Base-by-base conservation (phyloP, 2,797 vertebrate species). In the Adelosebastes latens region DNA sequence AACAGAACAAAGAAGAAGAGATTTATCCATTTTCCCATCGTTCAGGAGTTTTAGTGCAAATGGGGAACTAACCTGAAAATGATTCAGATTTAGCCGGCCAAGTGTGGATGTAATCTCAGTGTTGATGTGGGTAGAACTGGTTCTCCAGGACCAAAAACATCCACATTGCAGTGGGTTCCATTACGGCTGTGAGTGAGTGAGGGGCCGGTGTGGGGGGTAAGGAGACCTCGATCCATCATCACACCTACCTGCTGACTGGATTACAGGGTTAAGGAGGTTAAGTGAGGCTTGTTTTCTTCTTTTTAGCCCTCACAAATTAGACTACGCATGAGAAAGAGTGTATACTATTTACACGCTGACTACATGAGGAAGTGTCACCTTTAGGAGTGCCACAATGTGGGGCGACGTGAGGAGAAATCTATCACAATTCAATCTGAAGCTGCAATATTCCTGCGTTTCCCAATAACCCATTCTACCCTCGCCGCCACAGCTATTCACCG, bases 171-270 rank as follows among this genome's bases (percentile, higher is more conserved):
- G 32, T 70, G 31, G 52, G 20, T 67, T 74, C 78, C 31, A 72
- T 55, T 60, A 32, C 22, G 52, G 49, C 24, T 75, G 24, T 32
- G 69, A 65, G 9, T 4, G 8, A 65, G 3, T 6, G 6, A 34
- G 66, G 59, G 72, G 77, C 56, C 31, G 32, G 52, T 46, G 29
- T n/a, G 22, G 25, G 72, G 55, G 81, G 81, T n/a, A 61, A 88
- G 62, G 72, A 72, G 55, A 70, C 63, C 63, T 75, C 80, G 77
- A 85, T 89, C 79, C 73, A 92, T 92, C 87, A 85, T 86, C 82
- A 84, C 83, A 86, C 83, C 36, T 27, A 61, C 79, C 71, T 85
- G 83, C 71, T 73, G 86, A 88, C 78, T 73, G 74, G 52, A 81
- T 90, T 77, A 86, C 42, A 84, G 77, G 27, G 63, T 67, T 81